These are phyloP conservation scores for Gasterosteus aculeatus DNA, from an alignment of 2,113 vertebrate species.

Conservation along the genomic window DNA sequence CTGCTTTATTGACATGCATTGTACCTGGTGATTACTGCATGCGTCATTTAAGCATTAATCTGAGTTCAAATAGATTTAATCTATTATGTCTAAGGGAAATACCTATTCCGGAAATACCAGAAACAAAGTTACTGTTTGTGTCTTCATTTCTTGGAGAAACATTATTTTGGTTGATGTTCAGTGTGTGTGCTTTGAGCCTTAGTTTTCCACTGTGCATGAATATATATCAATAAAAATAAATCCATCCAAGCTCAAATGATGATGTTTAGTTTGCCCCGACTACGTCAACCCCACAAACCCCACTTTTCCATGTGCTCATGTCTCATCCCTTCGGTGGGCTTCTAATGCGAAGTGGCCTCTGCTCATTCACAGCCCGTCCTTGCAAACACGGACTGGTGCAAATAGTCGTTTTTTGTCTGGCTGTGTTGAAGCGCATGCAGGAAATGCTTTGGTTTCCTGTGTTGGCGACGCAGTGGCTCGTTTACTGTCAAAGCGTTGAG, in stretches of 20 bases:
- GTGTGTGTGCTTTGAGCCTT: not conserved
- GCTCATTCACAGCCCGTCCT: too few relatives aligned
- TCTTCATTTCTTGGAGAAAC: not conserved
- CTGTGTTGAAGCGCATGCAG: slow-evolving; percentile 57
- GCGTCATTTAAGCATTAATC: not conserved
- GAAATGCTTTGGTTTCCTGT: slow-evolving; percentile 80
- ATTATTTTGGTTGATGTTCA: not conserved
- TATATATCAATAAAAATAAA: slow-evolving; percentile 5
- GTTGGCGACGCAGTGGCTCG: slow-evolving; percentile 30
- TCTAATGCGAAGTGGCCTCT: not conserved
- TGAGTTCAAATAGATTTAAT: not conserved
- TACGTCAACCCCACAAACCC: too few relatives aligned
- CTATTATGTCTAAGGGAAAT: not conserved
- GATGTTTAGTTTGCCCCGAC: not conserved
- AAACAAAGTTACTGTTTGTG: not conserved
- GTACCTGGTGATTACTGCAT: not conserved
- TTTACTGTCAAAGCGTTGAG: slow-evolving; percentile 27
- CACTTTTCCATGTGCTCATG: not conserved
- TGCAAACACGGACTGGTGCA: not conserved
- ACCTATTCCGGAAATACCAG: too few relatives aligned
- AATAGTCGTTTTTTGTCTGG: slow-evolving; percentile 25
- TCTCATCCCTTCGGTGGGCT: not conserved
- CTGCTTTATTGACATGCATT: not conserved
- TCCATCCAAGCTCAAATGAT: not conserved
- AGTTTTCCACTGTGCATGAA: not conserved